Evolutionary conservation across 2,113 vertebrate species (phyloP), one percentile per base, ranked within the genome.

Genomic region (Echinops telfairi): DNA sequence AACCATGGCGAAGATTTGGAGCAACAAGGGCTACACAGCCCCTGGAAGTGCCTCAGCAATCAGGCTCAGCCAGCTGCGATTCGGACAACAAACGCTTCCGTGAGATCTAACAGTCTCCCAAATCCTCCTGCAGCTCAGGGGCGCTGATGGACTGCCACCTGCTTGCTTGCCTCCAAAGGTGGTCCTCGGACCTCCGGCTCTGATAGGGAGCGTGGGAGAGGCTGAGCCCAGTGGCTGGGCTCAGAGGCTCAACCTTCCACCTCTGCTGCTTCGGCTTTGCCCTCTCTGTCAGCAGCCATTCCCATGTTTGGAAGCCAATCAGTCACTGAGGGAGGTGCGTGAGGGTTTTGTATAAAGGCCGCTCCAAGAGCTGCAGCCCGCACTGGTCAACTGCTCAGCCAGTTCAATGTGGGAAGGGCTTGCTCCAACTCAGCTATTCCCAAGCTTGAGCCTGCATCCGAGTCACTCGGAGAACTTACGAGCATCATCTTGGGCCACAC

Each of bases 71-170:
- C 64, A 81, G 57, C n/a, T 87, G 82, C 66, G 75, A 16, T 79
- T 83, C n/a, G 38, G 77, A 19, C 38, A 62, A 6, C 15, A 60
- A 31, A 31, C 70, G 27, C 92, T 62, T 88, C 33, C 14, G 8
- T 77, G 53, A 92, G 70, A 31, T 93, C 58, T 81, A 94, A 78
- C 12, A 23, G 36, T 82, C 92, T 91, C 87, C 62, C 33, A 38
- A 92, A 29, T 86, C 70, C 82, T 76, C 89, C 78, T 68, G 60
- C 60, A 60, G 25, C 25, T 68, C 75, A 83, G 80, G 77, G 84
- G 86, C 62, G 84, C 36, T 71, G 16, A 91, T 88, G 17, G 62
- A 75, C 82, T 94, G 95, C 79, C 60, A 60, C 66, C 38, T 78
- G 6, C 83, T 75, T 91, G 38, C 86, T 93, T 77, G 11, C 36